Evolutionary conservation across 2,113 vertebrate genomes (phyloP).

Genomic region (Toxostoma redivivum): DNA sequence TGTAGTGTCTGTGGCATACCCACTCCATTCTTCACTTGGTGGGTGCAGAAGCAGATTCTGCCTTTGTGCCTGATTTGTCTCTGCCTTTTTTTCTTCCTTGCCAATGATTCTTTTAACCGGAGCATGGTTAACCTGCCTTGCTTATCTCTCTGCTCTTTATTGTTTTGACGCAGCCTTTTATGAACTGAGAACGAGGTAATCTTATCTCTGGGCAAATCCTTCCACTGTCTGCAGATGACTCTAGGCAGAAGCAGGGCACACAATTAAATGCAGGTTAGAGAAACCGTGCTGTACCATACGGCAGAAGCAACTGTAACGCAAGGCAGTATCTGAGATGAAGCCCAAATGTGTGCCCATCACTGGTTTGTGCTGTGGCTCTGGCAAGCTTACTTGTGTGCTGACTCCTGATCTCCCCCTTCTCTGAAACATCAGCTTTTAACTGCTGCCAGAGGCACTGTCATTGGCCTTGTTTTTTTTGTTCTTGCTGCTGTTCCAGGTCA

Average conservation of each 20-base stretch:
- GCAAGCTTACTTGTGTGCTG: not conserved
- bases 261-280: not conserved
- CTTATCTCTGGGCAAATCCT: not conserved
- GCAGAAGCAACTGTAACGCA: not conserved
- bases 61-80: not conserved
- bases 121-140: not conserved
- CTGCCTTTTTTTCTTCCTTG: not conserved
- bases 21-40: not conserved
- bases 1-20: not conserved
- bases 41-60: not conserved
- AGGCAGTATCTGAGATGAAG: not conserved
- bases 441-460: not conserved
- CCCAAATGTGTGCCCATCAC: not conserved
- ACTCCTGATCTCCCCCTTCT: not conserved
- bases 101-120: not conserved
- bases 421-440: not conserved
- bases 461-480: not conserved
- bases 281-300: rapidly evolving
- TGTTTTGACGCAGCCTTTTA: not conserved
- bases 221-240: not conserved
- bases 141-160: not conserved
- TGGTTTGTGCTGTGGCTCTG: not conserved
- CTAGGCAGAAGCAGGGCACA: not conserved
- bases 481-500: slow-evolving; percentile 4
- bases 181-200: not conserved